These are phyloP conservation scores for Adrianichthys oophorus DNA, from an alignment of 2,797 vertebrate genomes.

Conservation along the genomic window DNA sequence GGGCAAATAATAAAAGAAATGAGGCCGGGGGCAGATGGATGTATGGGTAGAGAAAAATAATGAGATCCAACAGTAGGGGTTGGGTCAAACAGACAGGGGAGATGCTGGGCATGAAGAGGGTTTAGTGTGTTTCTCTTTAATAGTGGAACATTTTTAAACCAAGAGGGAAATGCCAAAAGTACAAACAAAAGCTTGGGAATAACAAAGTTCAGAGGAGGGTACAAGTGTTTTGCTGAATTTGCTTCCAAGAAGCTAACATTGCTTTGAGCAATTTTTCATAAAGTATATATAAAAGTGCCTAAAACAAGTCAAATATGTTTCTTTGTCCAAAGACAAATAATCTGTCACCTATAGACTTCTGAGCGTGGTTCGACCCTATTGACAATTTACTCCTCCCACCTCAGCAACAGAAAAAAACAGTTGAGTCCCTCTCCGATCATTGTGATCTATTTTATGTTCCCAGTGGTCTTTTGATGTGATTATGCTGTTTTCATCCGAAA, in stretches of 20 bases:
- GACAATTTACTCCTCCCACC: no score
- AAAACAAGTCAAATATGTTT: slow-evolving; percentile 35
- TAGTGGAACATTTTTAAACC: slow-evolving; percentile 40
- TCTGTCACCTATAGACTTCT: no score
- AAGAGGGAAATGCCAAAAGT: slow-evolving; percentile 23
- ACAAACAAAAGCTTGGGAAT: slow-evolving; percentile 25
- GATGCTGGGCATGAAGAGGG: slow-evolving; percentile 36
- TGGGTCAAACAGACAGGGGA: slow-evolving; percentile 6
- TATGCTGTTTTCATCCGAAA: no score
- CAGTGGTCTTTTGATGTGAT: no score
- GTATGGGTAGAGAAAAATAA: slow-evolving; percentile 1
- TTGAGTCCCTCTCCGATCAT: no score
- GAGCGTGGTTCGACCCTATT: no score
- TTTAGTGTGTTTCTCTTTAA: slow-evolving; percentile 40
- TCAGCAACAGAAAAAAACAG: no score
- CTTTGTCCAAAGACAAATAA: neutral
- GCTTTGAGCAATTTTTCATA: slow-evolving; percentile 36
- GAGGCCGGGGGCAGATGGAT: slow-evolving; percentile 7
- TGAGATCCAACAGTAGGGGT: slow-evolving; percentile 7
- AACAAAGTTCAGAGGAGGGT: slow-evolving; percentile 26
- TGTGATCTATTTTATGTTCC: no score
- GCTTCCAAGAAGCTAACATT: slow-evolving; percentile 26
- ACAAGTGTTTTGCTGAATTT: slow-evolving; percentile 20
- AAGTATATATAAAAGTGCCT: slow-evolving; percentile 35
- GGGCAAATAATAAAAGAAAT: slow-evolving; percentile 9